Evolutionary conservation across 2,113 vertebrate species (phyloP), one percentile per base, ranked within the genome.

Genomic region (Perca flavescens): DNA sequence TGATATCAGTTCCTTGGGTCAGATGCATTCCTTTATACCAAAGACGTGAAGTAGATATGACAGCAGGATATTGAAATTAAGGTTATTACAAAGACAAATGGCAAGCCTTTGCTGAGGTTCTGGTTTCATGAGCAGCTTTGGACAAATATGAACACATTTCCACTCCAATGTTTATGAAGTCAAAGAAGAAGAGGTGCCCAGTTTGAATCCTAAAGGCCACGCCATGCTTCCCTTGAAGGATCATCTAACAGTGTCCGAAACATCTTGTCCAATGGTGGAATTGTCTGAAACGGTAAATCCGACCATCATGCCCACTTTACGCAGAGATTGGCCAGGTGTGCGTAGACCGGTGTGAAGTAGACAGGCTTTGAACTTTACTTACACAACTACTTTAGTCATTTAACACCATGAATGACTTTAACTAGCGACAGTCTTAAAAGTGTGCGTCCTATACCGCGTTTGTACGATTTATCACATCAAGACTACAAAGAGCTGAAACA

Each of bases 1-100:
- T 69, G 57, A 66, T 53, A 62, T 52, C 6, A 56, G 78, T 47
- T 13, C 28, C 19, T 43, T 60, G 10, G 69, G 43, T 72, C 19
- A 36, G 60, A 69, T 28, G 13, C 25, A 31, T 65, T 75, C 34
- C 34, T 57, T 19, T 16, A 11, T 76, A 53, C 40, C 36, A 68
- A 62, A 69, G 31, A 67, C 2, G 0, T 67, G 13, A 68, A 68
- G 22, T 52, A 34, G 31, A 14, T 46, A 25, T 64, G 13, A 67
- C 57, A 50, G 54, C 15, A 2, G 36, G 11, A 47, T 12, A 36
- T n/a, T 52, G n/a, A 46, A 34, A 52, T 74, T 22, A 22, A 54
- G 7, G 13, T 16, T 40, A 53, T 16, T 52, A 19, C 60, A 2
- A 31, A 12, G 50, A 64, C 8, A 9, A 69, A 76, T 36, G 25